phyloP scores from a whole-genome alignment of 2,888 invertebrate species.

The Lepidocyrtinus sp. region DNA sequence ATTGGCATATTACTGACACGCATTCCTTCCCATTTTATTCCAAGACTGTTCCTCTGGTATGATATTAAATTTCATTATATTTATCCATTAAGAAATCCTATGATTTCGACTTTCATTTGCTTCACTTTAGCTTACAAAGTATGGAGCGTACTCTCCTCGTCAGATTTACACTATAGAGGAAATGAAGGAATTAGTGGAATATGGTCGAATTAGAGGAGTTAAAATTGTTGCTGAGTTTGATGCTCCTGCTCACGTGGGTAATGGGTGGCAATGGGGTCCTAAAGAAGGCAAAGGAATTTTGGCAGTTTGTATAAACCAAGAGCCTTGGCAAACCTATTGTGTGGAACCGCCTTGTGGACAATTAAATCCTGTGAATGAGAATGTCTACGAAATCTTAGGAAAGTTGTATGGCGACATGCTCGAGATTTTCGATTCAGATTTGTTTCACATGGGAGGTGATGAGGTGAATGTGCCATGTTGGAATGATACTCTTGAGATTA shows the following conservation, averaged over 20 bases:
- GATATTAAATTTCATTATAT: not conserved
- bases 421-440: slow-evolving; percentile 75
- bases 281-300: slow-evolving; percentile 71
- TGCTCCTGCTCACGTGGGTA: slow-evolving; percentile 89
- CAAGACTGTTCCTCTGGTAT: slow-evolving; percentile 74
- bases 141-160: slow-evolving; percentile 85
- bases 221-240: slow-evolving; percentile 93
- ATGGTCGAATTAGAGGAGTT: slow-evolving; percentile 85
- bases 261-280: slow-evolving; percentile 71
- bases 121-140: slow-evolving; percentile 79
- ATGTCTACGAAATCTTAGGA: slow-evolving; percentile 71
- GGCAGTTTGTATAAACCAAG: slow-evolving; percentile 70
- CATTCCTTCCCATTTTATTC: slow-evolving; percentile 75
- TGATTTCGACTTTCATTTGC: too few species aligned
- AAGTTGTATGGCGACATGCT: slow-evolving; percentile 83
- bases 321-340: slow-evolving; percentile 70
- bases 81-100: too few species aligned
- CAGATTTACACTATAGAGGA: slow-evolving; percentile 79
- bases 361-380: slow-evolving; percentile 70
- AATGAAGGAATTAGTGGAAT: slow-evolving; percentile 79
- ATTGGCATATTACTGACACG: slow-evolving; percentile 75
- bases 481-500: slow-evolving; percentile 65
- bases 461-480: slow-evolving; percentile 70
- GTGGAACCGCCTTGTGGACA: slow-evolving; percentile 79
- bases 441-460: slow-evolving; percentile 71